Evolutionary conservation across 2,888 invertebrate species (phyloP), one percentile per base, ranked within the genome.

Genomic region (Cylloceria caligata): DNA sequence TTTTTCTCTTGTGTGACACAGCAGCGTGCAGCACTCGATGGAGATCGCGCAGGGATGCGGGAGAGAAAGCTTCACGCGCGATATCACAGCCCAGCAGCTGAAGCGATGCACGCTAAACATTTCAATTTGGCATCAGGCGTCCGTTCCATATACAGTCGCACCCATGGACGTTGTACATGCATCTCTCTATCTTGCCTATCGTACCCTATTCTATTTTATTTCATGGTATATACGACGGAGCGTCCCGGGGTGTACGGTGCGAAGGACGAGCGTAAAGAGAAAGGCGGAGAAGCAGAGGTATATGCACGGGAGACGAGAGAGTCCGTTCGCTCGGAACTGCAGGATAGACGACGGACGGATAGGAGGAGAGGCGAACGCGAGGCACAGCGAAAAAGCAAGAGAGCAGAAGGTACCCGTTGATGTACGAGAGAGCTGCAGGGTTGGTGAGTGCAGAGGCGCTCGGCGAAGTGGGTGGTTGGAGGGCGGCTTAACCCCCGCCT

Each of bases 71-170:
- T 34, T 45, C 71, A 27, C 75, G 42, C 67, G 71, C 80, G 78
- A 81, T 81, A 80, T 84, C 79, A 62, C 71, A 77, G 55, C 13
- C 27, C 24, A 55, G 78, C 81, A 79, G 85, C 87, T 89, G 89
- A 91, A 90, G 89, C 89, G 57, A 79, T 71, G 75, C 88, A 89
- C 88, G 92, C 92, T 92, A 93, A 93, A 93, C 93, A 92, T 93
- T 93, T 93, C 93, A 93, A 93, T 93, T 93, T 90, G 89, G 88
- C 88, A 89, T 88, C 87, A 83, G 83, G 65, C 82, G 83, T 60
- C 75, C 75, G 68, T 71, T 69, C 57, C 73, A 52, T 81, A 60
- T 65, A 39, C 42, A 21, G 49, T 55, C 81, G 71, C 84, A 62
- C 71, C 81, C 77, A 82, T 82, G 82, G 71, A 64, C 68, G 75